Conservation (phyloP, 2,113 vertebrate species). For the Morone saxatilis region DNA sequence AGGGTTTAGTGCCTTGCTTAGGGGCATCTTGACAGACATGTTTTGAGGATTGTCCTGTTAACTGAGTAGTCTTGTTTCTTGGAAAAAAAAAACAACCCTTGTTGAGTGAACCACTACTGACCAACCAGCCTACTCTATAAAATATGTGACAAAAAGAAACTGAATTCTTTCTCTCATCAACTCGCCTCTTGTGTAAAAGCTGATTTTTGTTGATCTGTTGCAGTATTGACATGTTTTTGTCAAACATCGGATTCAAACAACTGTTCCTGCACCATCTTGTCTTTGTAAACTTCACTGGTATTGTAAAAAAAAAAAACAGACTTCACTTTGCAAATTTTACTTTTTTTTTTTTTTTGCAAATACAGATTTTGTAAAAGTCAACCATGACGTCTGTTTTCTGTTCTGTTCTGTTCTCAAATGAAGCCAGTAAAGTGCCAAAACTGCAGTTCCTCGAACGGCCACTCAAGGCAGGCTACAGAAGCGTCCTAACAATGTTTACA, state of each 20-base stretch:
- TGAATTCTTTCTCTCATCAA: slow-evolving; percentile 1
- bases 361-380: slow-evolving; percentile 79
- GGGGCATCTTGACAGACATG: neutral
- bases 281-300: slow-evolving; percentile 79
- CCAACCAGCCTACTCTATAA: slow-evolving; percentile 28
- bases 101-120: slow-evolving; percentile 54
- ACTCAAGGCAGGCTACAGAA: too few relatives aligned
- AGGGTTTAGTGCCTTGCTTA: slow-evolving; percentile 31
- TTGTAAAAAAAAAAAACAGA: slow-evolving; percentile 72
- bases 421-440: too few relatives aligned
- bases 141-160: neutral
- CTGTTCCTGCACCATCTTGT: slow-evolving; percentile 41
- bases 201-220: slow-evolving; percentile 51
- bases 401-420: neutral
- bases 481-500: too few relatives aligned
- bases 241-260: slow-evolving; percentile 6
- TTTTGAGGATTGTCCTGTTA: neutral
- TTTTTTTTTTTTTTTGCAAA: slow-evolving; percentile 68
- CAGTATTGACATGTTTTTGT: slow-evolving; percentile 41
- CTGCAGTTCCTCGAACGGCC: too few relatives aligned
- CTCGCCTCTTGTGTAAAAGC: slow-evolving; percentile 16
- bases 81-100: neutral
- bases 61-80: slow-evolving; percentile 14
- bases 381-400: neutral
- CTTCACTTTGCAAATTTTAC: slow-evolving; percentile 64